Evolutionary conservation across 2,888 invertebrate species (phyloP), one percentile per base, ranked within the genome.

Genomic region (Tipula lateralis): DNA sequence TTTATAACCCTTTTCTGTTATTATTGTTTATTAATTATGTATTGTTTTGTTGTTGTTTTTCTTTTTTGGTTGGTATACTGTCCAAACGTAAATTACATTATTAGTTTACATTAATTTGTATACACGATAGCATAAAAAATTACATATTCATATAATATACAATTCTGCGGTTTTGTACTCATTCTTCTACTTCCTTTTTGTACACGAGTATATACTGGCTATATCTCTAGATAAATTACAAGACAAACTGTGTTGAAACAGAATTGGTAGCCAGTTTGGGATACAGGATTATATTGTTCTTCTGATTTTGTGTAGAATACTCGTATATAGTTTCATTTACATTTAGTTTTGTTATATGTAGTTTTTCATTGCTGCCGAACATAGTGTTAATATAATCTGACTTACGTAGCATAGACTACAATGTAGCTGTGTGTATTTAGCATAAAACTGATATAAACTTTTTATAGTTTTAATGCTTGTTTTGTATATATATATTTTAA

Each of bases 391-490:
- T n/a, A n/a, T n/a, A n/a, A 83, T 83, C 30, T 16, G n/a, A 83
- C 16, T 30, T n/a, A n/a, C n/a, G n/a, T n/a, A n/a, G n/a, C n/a
- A 13, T 5, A 29, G 13, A 82, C 29, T 82, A 30, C 7, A 30
- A 83, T n/a, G 32, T 32, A 13, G 29, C 32, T 30, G n/a, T 12
- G 29, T 83, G 82, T 83, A 30, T 83, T 32, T n/a, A 83, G 30
- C 29, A 32, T 83, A 32, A 83, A 83, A 83, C 29, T 30, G 30
- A 83, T 30, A 32, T 83, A 83, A 34, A 83, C 82, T 83, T 83
- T 82, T 13, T 81, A 29, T 81, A 83, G 19, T 30, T 83, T 83
- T 19, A 30, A 30, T 30, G 19, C 7, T 30, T 34, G n/a, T 29
- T 83, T 32, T 83, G 34, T 34, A 83, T n/a, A n/a, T n/a, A n/a